Base-by-base conservation (phyloP, 2,888 invertebrate species). In the Synergus umbraculus region DNA sequence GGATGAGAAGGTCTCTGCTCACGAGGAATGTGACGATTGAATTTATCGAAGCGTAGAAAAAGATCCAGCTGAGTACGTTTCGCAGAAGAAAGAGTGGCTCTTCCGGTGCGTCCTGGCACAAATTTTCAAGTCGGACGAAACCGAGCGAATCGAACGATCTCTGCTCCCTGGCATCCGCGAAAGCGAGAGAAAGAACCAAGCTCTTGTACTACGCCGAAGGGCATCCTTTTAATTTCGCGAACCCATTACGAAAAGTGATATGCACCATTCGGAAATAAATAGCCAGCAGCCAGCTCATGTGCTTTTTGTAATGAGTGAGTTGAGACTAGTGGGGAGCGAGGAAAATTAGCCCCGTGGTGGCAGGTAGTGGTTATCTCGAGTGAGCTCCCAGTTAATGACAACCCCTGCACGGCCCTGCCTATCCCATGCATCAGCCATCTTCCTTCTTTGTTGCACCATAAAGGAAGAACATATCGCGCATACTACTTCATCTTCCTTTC, bases 361-460 rank as follows among this genome's bases (percentile, higher is more conserved):
- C 91, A 91, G 91, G 91, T 91, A 91, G 91, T 91, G 88, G 90
- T 91, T 91, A 91, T 89, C 90, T 85, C 88, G 87, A 88, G 87
- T 85, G 90, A 90, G 91, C 91, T 91, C 90, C 91, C 91, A 91
- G 90, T 91, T 91, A 91, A 91, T 91, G 91, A 90, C 91, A 91
- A 91, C 88, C 91, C 91, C 91, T 88, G 89, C 85, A 83, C 85
- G 85, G 64, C 81, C 76, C 86, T 86, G 83, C 86, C 88, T 87
- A 84, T 89, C 87, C 84, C 88, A 81, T 85, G 85, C 88, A 88
- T 89, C 88, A 86, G 85, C 87, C 86, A 86, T 88, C 88, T 84
- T 54, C 60, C 65, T 29, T 69, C 78, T 44, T 60, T 0, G 41
- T 76, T 29, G 43, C 44, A 76, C 63, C 63, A 76, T 63, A 43